Evolutionary conservation across 2,797 vertebrate genomes (phyloP).

Genomic region (Ibycter americanus): DNA sequence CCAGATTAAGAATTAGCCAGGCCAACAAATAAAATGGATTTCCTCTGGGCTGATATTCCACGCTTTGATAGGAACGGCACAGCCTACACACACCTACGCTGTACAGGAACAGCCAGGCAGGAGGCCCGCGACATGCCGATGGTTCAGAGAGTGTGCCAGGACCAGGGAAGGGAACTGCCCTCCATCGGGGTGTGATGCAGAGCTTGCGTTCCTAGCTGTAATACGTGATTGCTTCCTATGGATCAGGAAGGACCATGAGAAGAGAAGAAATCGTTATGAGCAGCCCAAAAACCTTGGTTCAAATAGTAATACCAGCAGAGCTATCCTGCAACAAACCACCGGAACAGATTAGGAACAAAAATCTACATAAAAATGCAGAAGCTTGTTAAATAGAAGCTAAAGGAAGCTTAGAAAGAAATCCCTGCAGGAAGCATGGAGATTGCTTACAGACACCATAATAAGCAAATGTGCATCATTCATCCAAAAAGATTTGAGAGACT

Average conservation of each 20-base stretch:
- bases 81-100: background rate
- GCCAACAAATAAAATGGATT: background rate
- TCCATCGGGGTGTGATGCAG: background rate
- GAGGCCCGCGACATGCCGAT: background rate
- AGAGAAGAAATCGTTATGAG: background rate
- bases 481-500: background rate
- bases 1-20: background rate
- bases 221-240: background rate
- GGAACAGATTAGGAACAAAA: background rate
- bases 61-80: accelerated
- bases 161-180: background rate
- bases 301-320: background rate
- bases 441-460: background rate
- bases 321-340: background rate
- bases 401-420: background rate
- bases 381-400: background rate
- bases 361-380: background rate
- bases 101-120: background rate
- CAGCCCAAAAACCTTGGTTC: background rate
- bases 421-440: background rate
- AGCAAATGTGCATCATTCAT: background rate
- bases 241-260: background rate
- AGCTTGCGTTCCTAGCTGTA: background rate
- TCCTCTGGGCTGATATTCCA: background rate
- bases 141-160: background rate